Conservation (phyloP, 2,113 vertebrate genomes). For the Dicerorhinus sumatrensis region DNA sequence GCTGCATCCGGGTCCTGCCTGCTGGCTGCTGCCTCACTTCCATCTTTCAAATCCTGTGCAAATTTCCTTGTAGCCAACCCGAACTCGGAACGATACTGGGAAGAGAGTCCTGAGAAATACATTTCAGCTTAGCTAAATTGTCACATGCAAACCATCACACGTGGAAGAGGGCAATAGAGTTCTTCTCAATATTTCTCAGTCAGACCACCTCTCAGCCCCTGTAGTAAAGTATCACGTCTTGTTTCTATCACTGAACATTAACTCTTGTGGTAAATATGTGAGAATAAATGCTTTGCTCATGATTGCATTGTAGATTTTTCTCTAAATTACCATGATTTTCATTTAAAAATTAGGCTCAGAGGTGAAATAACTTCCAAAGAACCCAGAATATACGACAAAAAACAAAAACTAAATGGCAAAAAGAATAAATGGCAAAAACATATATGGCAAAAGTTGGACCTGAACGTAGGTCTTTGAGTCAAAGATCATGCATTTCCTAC, state of each 20-base stretch:
- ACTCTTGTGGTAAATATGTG: conserved; percentile 17
- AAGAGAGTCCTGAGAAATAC: background rate
- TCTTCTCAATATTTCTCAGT: conserved; percentile 33
- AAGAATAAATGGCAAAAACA: background rate
- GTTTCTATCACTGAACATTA: conserved; percentile 44
- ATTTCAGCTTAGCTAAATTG: background rate
- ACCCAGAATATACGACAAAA: background rate
- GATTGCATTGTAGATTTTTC: background rate
- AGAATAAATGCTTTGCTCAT: background rate
- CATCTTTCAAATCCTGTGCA: background rate
- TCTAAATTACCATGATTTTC: background rate
- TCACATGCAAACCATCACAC: background rate
- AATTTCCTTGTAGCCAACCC: background rate
- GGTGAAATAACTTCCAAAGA: background rate
- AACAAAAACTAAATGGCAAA: background rate
- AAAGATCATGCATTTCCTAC: background rate
- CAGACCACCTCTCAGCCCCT: background rate
- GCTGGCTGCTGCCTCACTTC: background rate
- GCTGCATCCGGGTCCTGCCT: no score
- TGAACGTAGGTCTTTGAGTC: background rate
- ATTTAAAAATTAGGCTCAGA: background rate
- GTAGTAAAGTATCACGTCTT: background rate
- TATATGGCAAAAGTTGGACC: background rate
- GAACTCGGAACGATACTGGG: background rate
- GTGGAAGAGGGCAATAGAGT: background rate